Conservation (phyloP, 2,113 vertebrate species). For the Aegotheles bennettii region DNA sequence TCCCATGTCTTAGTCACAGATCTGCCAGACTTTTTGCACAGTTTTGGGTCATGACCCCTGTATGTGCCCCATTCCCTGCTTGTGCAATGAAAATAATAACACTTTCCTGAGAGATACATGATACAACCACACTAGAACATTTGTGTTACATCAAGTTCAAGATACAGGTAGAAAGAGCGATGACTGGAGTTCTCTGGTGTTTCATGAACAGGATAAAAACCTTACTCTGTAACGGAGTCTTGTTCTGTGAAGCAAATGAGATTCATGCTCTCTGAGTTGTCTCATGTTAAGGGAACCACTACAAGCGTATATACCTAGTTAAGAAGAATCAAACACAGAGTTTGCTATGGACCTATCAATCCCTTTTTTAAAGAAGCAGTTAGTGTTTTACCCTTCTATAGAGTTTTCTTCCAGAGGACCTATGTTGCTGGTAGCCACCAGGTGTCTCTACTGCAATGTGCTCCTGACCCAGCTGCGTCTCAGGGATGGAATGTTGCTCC, state of each 20-base stretch:
- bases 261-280: not conserved
- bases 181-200: not conserved
- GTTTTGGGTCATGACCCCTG: not conserved
- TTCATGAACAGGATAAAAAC: not conserved
- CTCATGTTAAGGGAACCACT: not conserved
- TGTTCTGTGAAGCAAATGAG: not conserved
- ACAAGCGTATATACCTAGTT: not conserved
- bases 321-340: not conserved
- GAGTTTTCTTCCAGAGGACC: not conserved
- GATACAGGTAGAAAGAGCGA: not conserved
- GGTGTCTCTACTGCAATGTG: slow-evolving; percentile 52
- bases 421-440: slow-evolving; percentile 48
- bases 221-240: not conserved
- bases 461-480: not conserved
- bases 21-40: not conserved
- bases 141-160: not conserved
- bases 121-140: not conserved
- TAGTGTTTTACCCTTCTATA: not conserved
- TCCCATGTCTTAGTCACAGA: not conserved
- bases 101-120: not conserved
- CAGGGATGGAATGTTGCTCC: not conserved
- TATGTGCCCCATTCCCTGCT: not conserved
- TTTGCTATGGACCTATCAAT: not conserved
- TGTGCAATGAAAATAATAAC: not conserved
- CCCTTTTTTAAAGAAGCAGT: not conserved